These are phyloP conservation scores for Lagorchestes hirsutus DNA, from an alignment of 2,797 vertebrate genomes.

Conservation along the genomic window DNA sequence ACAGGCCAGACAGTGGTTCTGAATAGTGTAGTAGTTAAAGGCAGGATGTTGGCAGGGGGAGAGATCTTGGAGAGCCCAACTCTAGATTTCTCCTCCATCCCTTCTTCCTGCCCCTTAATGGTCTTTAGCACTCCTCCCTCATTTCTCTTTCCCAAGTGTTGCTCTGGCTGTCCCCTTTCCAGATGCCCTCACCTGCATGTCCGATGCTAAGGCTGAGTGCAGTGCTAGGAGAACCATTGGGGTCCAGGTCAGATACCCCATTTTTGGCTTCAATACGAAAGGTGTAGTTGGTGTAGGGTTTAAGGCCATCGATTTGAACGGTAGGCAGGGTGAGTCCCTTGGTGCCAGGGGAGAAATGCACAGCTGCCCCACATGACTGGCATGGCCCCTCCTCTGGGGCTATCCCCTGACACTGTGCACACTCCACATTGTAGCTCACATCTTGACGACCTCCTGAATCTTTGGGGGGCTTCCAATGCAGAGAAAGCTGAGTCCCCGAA, in stretches of 20 bases:
- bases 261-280: conserved; percentile 84
- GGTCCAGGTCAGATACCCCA: conserved; percentile 82
- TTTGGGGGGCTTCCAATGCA: conserved; percentile 84
- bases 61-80: conserved; percentile 49
- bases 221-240: conserved; percentile 67
- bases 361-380: conserved; percentile 80
- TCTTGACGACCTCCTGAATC: conserved; percentile 85
- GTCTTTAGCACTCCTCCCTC: conserved; percentile 45
- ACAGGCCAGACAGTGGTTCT: conserved; percentile 71
- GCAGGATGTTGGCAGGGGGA: conserved; percentile 25
- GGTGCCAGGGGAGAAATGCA: conserved; percentile 82
- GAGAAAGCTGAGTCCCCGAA: conserved; percentile 82
- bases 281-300: conserved; percentile 86
- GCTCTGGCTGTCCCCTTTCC: not conserved
- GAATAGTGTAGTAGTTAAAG: not conserved
- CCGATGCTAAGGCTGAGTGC: conserved; percentile 83
- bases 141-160: not conserved
- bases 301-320: conserved; percentile 82
- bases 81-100: conserved; percentile 12
- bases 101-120: conserved; percentile 4
- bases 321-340: conserved; percentile 72
- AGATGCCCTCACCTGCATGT: conserved; percentile 84
- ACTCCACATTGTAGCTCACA: conserved; percentile 84
- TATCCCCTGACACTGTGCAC: conserved; percentile 80
- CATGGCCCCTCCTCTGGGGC: conserved; percentile 63